Evolutionary conservation across 2,113 vertebrate genomes (phyloP).

Genomic region (Talpa occidentalis): DNA sequence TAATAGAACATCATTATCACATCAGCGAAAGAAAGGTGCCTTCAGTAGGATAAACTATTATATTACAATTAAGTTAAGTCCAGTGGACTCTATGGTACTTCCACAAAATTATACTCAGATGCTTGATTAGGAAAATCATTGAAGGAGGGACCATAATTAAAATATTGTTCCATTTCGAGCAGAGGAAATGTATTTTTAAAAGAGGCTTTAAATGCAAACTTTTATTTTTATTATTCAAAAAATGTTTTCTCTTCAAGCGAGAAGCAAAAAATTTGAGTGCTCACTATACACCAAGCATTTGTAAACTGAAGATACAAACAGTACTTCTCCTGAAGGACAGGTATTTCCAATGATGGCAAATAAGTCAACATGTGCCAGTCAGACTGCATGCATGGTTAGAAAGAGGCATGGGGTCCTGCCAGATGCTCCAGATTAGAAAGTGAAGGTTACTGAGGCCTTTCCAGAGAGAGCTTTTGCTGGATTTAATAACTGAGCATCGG

Average conservation of each 20-base stretch:
- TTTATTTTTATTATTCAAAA: background rate
- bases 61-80: constrained; percentile 66
- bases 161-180: background rate
- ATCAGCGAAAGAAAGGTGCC: constrained; percentile 63
- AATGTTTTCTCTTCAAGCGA: background rate
- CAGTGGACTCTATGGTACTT: constrained; percentile 64
- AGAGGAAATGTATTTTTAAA: constrained; percentile 29
- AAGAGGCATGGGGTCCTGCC: background rate
- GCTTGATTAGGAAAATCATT: constrained; percentile 60
- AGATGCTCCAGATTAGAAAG: background rate
- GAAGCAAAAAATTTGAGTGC: background rate
- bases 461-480: background rate
- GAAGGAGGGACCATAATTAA: constrained; percentile 28
- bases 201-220: background rate
- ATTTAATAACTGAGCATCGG: background rate
- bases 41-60: constrained; percentile 31
- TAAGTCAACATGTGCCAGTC: background rate
- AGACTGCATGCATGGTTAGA: background rate
- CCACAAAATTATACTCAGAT: constrained; percentile 66
- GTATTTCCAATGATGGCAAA: background rate
- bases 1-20: constrained; percentile 55
- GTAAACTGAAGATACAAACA: background rate
- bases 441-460: background rate
- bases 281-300: background rate
- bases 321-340: background rate